These are phyloP conservation scores for Margarornis squamiger DNA, from an alignment of 2,797 vertebrate species.

Conservation along the genomic window DNA sequence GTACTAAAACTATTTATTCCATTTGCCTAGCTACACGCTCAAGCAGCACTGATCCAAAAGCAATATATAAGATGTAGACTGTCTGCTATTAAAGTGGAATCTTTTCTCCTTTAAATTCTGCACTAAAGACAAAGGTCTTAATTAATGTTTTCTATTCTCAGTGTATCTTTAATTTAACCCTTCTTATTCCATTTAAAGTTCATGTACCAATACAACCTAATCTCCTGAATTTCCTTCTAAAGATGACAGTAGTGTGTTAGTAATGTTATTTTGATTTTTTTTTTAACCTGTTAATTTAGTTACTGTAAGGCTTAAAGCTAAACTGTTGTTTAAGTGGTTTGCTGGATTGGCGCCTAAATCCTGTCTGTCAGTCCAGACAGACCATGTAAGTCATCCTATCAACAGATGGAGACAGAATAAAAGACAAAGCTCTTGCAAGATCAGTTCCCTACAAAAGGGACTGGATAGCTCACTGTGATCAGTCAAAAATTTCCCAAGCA, in stretches of 20 bases:
- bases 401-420: conserved; percentile 58
- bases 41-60: neutral
- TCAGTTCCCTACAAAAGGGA: neutral
- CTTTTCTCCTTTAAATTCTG: neutral
- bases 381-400: conserved; percentile 34
- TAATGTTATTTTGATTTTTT: neutral
- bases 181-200: neutral
- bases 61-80: neutral
- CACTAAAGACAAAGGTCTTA: neutral
- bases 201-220: neutral
- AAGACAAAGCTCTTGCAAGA: conserved; percentile 30
- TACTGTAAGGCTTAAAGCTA: conserved; percentile 12
- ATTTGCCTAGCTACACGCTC: neutral
- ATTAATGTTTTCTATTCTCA: neutral
- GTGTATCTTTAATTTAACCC: neutral
- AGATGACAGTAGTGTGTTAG: neutral
- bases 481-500: conserved; percentile 38
- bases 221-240: neutral
- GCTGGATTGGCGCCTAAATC: conserved; percentile 36
- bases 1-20: neutral
- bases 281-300: neutral
- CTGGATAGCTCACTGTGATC: neutral
- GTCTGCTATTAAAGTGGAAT: neutral
- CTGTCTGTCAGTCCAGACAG: conserved; percentile 50
- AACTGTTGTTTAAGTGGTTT: conserved; percentile 35